phyloP scores from a whole-genome alignment of 2,113 vertebrate species.

The Erythrolamprus reginae region DNA sequence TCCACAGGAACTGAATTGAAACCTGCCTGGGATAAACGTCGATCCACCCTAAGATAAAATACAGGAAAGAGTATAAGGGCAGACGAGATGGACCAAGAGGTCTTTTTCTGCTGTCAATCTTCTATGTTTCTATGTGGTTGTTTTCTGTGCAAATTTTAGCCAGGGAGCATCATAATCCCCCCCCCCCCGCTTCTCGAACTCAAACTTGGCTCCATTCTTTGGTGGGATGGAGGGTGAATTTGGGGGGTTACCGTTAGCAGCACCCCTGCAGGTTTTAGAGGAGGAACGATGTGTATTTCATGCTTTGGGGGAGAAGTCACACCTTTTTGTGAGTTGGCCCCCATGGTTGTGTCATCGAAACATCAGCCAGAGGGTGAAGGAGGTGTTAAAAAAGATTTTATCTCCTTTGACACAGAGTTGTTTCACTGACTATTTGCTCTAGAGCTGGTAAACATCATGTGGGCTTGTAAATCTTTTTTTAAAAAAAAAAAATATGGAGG shows the following conservation, averaged over 20 bases:
- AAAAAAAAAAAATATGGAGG: neutral
- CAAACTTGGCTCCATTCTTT: neutral
- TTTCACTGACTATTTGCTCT: neutral
- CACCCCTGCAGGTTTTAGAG: neutral
- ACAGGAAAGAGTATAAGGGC: no score
- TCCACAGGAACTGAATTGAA: no score
- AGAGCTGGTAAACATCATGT: neutral
- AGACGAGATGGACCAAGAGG: no score
- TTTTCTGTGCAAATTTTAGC: neutral
- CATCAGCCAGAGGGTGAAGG: neutral
- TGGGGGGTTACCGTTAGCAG: neutral
- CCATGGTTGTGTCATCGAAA: neutral
- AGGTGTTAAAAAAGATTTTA: neutral
- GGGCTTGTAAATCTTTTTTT: neutral
- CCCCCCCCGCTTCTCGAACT: no score
- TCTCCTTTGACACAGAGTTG: neutral
- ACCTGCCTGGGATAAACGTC: no score
- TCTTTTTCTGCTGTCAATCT: no score
- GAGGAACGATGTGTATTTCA: neutral
- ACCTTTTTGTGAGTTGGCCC: neutral
- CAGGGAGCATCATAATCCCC: no score
- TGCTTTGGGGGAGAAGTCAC: neutral
- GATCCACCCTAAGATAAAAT: no score
- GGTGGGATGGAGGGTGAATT: neutral
- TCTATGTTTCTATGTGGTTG: no score